A percentile compares a stretch with the other conserved stretches of the same genome.
These are phyloP conservation scores for Ictalurus furcatus DNA, from an alignment of 2,113 vertebrate genomes.

Conservation along the genomic window DNA sequence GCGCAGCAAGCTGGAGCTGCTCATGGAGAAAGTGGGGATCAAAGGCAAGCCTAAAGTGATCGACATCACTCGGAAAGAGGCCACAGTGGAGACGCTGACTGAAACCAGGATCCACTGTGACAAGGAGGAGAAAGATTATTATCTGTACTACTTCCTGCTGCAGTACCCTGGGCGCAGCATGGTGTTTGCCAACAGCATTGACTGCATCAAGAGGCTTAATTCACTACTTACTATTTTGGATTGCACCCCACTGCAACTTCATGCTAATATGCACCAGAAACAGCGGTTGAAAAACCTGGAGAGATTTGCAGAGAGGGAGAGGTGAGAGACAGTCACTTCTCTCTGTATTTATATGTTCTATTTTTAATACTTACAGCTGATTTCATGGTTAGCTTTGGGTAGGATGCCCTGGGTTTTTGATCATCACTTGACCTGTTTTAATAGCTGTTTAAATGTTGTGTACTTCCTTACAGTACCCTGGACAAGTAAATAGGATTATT, in stretches of 20 bases:
- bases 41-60: slow-evolving; percentile 90
- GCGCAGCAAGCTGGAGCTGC: slow-evolving; percentile 81
- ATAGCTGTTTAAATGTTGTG: neutral
- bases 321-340: slow-evolving; percentile 70
- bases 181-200: slow-evolving; percentile 98
- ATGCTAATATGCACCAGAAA: slow-evolving; percentile 99
- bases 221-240: slow-evolving; percentile 89
- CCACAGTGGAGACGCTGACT: slow-evolving; percentile 88
- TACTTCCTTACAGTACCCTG: neutral
- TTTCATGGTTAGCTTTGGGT: neutral
- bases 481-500: neutral
- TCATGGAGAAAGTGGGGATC: slow-evolving; percentile 91
- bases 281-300: slow-evolving; percentile 95
- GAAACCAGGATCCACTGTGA: slow-evolving; percentile 92
- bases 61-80: slow-evolving; percentile 92
- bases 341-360: neutral
- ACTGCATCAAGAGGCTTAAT: slow-evolving; percentile 91
- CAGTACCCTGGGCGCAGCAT: slow-evolving; percentile 92
- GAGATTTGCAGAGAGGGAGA: slow-evolving; percentile 86
- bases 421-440: neutral
- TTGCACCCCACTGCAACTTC: slow-evolving; percentile 82
- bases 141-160: slow-evolving; percentile 93
- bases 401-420: neutral
- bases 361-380: neutral
- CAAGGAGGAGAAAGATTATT: slow-evolving; percentile 89